Conservation (phyloP, 2,797 vertebrate genomes). For the Channallabes apus region DNA sequence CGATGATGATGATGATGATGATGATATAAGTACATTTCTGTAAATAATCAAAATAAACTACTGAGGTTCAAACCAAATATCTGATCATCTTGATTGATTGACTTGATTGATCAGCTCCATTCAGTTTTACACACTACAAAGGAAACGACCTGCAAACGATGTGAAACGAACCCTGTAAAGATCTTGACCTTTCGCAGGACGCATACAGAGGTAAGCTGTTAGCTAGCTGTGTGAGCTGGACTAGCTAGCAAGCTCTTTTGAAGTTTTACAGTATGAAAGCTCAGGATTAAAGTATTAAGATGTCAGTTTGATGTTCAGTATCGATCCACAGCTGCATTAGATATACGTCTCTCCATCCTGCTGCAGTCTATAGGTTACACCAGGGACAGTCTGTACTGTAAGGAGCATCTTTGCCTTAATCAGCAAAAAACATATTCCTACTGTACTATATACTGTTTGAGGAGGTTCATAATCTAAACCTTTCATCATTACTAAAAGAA, state of each 20-base stretch:
- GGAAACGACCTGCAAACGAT: not conserved
- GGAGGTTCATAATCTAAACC: not conserved
- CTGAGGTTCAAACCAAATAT: not conserved
- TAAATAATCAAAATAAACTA: not conserved
- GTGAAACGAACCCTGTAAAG: not conserved
- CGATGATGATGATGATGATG: not conserved
- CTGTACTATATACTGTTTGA: not conserved
- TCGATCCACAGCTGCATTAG: not conserved
- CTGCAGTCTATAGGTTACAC: not conserved
- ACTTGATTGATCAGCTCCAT: not conserved
- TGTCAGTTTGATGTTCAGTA: not conserved
- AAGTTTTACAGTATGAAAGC: slow-evolving; percentile 11
- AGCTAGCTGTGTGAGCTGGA: not conserved
- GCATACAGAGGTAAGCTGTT: not conserved
- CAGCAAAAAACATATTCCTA: not conserved
- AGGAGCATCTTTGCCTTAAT: not conserved
- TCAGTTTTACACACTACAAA: not conserved
- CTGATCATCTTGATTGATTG: not conserved
- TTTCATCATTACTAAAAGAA: not conserved
- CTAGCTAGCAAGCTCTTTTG: not conserved
- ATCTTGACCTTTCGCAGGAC: not conserved
- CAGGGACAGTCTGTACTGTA: not conserved
- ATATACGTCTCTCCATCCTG: not conserved
- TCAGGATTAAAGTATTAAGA: not conserved
- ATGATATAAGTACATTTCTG: not conserved